Evolutionary conservation across 1,140 invertebrate genomes (phyloP).

Genomic region (Musca domestica): DNA sequence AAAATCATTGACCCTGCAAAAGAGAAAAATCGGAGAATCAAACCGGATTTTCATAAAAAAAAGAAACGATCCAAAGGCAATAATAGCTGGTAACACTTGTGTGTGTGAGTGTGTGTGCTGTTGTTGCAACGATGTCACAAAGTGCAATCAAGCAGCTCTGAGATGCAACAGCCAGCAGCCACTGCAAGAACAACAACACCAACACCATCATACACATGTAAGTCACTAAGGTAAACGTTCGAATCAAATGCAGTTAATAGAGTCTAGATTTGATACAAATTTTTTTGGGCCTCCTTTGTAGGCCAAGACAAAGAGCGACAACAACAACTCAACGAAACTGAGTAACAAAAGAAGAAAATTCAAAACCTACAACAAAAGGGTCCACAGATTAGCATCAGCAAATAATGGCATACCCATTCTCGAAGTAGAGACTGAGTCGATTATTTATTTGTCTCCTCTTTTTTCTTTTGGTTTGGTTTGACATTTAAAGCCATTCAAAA

Average conservation of each 20-base stretch:
- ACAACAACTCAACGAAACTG: too few relatives aligned
- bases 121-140: background rate
- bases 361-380: background rate
- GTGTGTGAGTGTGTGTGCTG: background rate
- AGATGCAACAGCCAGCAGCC: background rate
- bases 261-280: background rate
- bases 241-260: constrained; percentile 6
- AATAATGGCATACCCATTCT: background rate
- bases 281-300: too few relatives aligned
- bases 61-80: background rate
- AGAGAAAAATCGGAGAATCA: too few relatives aligned
- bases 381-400: constrained; percentile 15
- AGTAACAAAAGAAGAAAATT: background rate
- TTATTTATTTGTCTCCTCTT: too few relatives aligned
- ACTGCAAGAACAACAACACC: background rate
- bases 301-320: too few relatives aligned
- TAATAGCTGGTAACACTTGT: background rate
- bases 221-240: background rate
- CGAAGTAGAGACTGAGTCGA: too few relatives aligned
- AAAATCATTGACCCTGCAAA: constrained; percentile 12
- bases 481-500: too few relatives aligned
- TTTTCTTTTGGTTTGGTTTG: too few relatives aligned
- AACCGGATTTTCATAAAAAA: background rate
- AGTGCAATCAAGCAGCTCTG: constrained; percentile 8
- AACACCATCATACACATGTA: too few relatives aligned